Evolutionary conservation across 2,113 vertebrate genomes (phyloP).

Genomic region (Nettapus auritus): DNA sequence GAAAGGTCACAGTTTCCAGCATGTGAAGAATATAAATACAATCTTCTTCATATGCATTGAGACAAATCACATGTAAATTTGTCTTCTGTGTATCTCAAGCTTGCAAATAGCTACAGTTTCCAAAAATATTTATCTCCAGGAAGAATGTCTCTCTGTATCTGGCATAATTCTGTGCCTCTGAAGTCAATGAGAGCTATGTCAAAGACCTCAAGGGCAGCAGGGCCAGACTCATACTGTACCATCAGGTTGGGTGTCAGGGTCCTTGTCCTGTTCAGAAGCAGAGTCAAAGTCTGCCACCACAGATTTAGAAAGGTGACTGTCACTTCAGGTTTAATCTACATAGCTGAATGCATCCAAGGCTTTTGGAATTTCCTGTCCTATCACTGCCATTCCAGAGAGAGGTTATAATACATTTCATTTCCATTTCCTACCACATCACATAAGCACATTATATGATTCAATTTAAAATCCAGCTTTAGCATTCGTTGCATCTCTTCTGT

Average conservation of each 20-base stretch:
- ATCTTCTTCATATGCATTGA: neutral
- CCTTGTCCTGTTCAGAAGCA: neutral
- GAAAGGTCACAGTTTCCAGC: neutral
- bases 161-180: neutral
- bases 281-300: neutral
- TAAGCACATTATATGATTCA: neutral
- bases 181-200: neutral
- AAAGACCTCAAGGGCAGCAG: neutral
- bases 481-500: neutral
- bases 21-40: neutral
- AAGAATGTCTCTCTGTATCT: neutral
- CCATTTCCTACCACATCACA: neutral
- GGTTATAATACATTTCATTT: neutral
- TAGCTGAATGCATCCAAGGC: neutral
- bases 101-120: neutral
- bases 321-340: neutral
- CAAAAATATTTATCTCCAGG: neutral
- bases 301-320: neutral
- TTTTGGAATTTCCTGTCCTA: neutral
- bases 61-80: neutral
- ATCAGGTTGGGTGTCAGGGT: neutral
- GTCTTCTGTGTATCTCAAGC: neutral
- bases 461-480: slow-evolving; percentile 21
- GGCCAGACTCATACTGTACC: neutral
- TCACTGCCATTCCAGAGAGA: neutral